Conservation (phyloP, 2,797 vertebrate genomes). For the Falco rusticolus region DNA sequence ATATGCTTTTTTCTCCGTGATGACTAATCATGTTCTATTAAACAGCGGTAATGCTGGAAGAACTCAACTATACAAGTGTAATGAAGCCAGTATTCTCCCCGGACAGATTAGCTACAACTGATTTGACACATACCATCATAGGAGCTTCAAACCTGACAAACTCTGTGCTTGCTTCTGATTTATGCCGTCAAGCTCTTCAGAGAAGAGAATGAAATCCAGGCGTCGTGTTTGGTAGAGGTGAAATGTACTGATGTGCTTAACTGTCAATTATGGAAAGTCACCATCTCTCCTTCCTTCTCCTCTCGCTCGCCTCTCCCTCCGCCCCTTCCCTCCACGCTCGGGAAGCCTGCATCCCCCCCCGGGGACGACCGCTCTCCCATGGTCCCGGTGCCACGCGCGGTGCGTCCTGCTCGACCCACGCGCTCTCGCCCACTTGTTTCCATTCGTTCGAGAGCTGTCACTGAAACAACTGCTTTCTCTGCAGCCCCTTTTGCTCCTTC, state of each 20-base stretch:
- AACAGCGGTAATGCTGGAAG: slow-evolving; percentile 85
- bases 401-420: background rate
- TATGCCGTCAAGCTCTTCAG: slow-evolving; percentile 82
- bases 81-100: slow-evolving; percentile 85
- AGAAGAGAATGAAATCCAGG: slow-evolving; percentile 80
- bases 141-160: slow-evolving; percentile 87
- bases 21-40: slow-evolving; percentile 89
- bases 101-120: slow-evolving; percentile 88
- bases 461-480: slow-evolving; percentile 13
- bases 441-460: background rate
- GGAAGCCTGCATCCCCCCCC: background rate
- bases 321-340: background rate
- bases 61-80: slow-evolving; percentile 85
- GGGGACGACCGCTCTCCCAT: background rate
- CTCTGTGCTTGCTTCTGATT: slow-evolving; percentile 85
- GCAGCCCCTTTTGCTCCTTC: slow-evolving; percentile 47
- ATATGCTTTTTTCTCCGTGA: slow-evolving; percentile 86
- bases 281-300: slow-evolving; percentile 50
- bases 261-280: slow-evolving; percentile 68
- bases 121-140: slow-evolving; percentile 89
- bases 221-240: slow-evolving; percentile 77
- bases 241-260: slow-evolving; percentile 80
- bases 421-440: background rate
- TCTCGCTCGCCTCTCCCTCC: slow-evolving; percentile 31
- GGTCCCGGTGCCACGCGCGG: background rate